Evolutionary conservation across 2,113 vertebrate genomes (phyloP).

Genomic region (Tyto alba): DNA sequence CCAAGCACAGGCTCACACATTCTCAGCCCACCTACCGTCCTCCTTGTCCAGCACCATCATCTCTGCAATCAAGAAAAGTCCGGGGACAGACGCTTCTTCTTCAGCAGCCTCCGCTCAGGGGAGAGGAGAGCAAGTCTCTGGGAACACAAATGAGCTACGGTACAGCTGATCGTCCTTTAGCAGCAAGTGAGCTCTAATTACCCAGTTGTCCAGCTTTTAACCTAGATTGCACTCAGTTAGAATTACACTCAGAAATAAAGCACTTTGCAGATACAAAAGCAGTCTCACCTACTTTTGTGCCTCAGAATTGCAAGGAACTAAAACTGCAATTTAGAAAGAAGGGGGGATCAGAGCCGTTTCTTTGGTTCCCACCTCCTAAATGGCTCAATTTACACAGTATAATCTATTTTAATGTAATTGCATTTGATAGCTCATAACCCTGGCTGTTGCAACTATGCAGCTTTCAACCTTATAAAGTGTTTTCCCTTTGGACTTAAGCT

Average conservation of each 20-base stretch:
- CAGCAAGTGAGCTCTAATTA: conserved; percentile 78
- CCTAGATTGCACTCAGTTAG: conserved; percentile 80
- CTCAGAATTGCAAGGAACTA: conserved; percentile 77
- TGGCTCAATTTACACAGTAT: conserved; percentile 78
- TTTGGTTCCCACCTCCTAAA: conserved; percentile 79
- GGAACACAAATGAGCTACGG: conserved; percentile 66
- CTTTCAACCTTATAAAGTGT: conserved; percentile 73
- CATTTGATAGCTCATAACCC: conserved; percentile 79
- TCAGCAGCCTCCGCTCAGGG: conserved; percentile 78
- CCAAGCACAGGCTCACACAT: neutral
- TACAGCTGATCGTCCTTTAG: conserved; percentile 73
- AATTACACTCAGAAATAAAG: conserved; percentile 79
- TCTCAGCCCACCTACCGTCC: conserved; percentile 90
- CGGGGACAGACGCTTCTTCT: conserved; percentile 86
- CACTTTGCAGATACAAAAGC: conserved; percentile 79
- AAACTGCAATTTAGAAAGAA: conserved; percentile 73
- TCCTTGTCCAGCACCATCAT: conserved; percentile 99
- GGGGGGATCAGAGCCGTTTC: conserved; percentile 68
- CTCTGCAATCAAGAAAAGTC: conserved; percentile 85
- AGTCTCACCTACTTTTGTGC: conserved; percentile 76
- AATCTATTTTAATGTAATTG: conserved; percentile 82
- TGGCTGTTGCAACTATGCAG: conserved; percentile 69
- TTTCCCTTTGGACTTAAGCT: conserved; percentile 82
- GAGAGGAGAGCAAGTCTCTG: conserved; percentile 68
- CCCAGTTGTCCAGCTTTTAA: conserved; percentile 82